Evolutionary conservation across 1,140 invertebrate genomes (phyloP).

Genomic region (Pogonomyrmex californicus): DNA sequence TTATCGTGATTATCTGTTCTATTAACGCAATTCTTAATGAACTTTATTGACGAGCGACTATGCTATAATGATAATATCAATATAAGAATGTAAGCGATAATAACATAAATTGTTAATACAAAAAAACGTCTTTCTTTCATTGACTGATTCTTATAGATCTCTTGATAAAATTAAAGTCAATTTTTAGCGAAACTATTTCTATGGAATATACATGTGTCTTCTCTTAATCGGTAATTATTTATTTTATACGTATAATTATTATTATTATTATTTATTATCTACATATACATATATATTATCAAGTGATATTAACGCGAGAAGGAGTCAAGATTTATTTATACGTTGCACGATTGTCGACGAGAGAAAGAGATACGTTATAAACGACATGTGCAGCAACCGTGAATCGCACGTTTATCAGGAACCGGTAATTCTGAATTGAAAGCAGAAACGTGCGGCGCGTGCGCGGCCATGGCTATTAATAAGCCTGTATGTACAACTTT

Average conservation of each 20-base stretch:
- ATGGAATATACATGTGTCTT: not conserved
- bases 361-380: conserved; percentile 1
- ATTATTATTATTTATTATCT: no score
- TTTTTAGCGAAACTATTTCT: not conserved
- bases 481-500: conserved; percentile 32
- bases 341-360: conserved; percentile 19
- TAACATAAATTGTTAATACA: not conserved
- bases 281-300: conserved; percentile 1
- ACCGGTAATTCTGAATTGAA: conserved; percentile 56
- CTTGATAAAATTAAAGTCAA: not conserved
- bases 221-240: conserved; percentile 6
- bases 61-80: conserved; percentile 13
- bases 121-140: not conserved
- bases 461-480: conserved; percentile 50
- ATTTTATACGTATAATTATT: not conserved
- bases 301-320: not conserved
- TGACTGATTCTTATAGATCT: not conserved
- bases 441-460: conserved; percentile 45
- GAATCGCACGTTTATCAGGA: conserved; percentile 52
- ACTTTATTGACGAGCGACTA: conserved; percentile 13
- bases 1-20: conserved; percentile 22
- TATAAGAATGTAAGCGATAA: not conserved
- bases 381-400: conserved; percentile 24
- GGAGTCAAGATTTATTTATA: conserved; percentile 14
- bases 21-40: conserved; percentile 50